Conservation (phyloP, 1,140 invertebrate genomes). For the Lordiphosa collinella region DNA sequence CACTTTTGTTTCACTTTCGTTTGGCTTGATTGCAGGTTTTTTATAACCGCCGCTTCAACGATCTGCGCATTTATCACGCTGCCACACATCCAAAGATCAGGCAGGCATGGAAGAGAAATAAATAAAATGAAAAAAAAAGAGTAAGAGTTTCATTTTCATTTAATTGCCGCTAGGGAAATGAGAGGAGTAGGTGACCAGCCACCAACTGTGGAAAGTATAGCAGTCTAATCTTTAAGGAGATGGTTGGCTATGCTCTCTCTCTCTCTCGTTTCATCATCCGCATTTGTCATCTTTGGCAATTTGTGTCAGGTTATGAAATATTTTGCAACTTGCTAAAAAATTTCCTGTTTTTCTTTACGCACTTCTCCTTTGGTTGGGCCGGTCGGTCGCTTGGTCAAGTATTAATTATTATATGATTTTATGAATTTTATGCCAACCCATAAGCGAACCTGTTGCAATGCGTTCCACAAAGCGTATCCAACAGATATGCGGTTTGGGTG, state of each 20-base stretch:
- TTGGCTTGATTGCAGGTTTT: slow-evolving; percentile 73
- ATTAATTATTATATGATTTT: slow-evolving; percentile 63
- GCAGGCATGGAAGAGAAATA: slow-evolving; percentile 22
- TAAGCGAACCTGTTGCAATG: slow-evolving; percentile 57
- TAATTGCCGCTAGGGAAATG: slow-evolving; percentile 34
- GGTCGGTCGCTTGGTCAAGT: slow-evolving; percentile 27
- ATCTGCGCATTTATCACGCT: slow-evolving; percentile 70
- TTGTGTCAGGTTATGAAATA: slow-evolving; percentile 60
- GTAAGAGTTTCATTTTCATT: slow-evolving; percentile 60
- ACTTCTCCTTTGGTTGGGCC: slow-evolving; percentile 38
- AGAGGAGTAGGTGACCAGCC: slow-evolving; percentile 5
- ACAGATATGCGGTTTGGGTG: slow-evolving; percentile 8
- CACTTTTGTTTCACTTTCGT: slow-evolving; percentile 77
- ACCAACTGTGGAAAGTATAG: too few species aligned
- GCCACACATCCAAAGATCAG: slow-evolving; percentile 55
- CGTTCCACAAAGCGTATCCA: slow-evolving; percentile 33
- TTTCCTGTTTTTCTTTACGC: slow-evolving; percentile 74
- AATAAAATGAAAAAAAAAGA: slow-evolving; percentile 22
- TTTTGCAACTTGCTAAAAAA: slow-evolving; percentile 47
- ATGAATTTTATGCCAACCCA: slow-evolving; percentile 48
- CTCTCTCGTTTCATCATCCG: slow-evolving; percentile 13
- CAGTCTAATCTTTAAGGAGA: neutral
- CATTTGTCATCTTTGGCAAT: slow-evolving; percentile 48
- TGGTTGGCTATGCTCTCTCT: slow-evolving; percentile 23
- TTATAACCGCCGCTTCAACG: slow-evolving; percentile 19